Conservation (phyloP, 2,797 vertebrate genomes). For the Todus mexicanus region DNA sequence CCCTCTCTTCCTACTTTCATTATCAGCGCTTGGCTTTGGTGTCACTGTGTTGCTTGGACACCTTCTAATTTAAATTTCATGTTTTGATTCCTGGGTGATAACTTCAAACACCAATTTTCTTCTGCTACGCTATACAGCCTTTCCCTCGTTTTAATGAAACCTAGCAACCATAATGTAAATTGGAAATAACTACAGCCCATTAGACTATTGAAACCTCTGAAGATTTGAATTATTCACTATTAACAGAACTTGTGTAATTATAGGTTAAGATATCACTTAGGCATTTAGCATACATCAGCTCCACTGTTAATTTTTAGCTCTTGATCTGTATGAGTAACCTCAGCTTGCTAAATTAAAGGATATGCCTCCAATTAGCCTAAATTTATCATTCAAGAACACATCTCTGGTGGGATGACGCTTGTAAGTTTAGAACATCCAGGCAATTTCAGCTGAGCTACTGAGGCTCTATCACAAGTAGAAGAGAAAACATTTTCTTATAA, state of each 20-base stretch:
- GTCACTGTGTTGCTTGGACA: conserved; percentile 45
- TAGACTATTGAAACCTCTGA: conserved; percentile 43
- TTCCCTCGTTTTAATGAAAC: conserved; percentile 59
- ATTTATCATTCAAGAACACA: conserved; percentile 65
- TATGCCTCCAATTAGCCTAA: conserved; percentile 66
- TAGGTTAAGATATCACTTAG: conserved; percentile 65
- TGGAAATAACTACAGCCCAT: conserved; percentile 54
- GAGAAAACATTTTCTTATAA: conserved; percentile 15
- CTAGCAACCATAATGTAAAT: conserved; percentile 61
- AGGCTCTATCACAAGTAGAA: background rate
- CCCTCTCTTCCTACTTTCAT: background rate
- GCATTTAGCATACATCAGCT: conserved; percentile 62
- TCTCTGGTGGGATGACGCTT: conserved; percentile 50
- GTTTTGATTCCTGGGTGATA: conserved; percentile 54
- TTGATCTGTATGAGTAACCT: conserved; percentile 66
- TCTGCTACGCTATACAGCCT: background rate
- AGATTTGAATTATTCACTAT: conserved; percentile 65
- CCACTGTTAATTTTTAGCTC: conserved; percentile 59
- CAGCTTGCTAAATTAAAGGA: conserved; percentile 66
- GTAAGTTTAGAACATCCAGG: conserved; percentile 53
- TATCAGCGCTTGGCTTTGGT: background rate
- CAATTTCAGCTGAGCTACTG: conserved; percentile 32
- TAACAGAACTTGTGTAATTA: conserved; percentile 69
- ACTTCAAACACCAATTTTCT: conserved; percentile 53
- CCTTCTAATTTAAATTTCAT: conserved; percentile 58